phyloP scores from a whole-genome alignment of 2,113 vertebrate genomes.

The Chauna torquata region DNA sequence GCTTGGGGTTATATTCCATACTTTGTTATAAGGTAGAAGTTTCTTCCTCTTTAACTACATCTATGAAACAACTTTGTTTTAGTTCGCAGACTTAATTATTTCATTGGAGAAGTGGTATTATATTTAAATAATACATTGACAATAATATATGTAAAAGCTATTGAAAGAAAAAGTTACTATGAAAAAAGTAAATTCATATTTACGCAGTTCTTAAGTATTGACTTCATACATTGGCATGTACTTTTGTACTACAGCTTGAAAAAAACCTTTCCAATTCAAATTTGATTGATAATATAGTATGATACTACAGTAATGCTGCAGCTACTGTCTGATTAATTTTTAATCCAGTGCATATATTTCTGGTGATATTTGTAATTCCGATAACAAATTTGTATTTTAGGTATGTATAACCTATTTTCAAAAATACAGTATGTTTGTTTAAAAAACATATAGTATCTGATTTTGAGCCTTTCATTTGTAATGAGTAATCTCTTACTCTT shows the following conservation, averaged over 20 bases:
- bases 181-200: neutral
- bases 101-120: neutral
- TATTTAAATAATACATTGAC: neutral
- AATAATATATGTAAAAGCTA: neutral
- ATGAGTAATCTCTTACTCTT: neutral
- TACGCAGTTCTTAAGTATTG: neutral
- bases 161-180: neutral
- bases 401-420: neutral
- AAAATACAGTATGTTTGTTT: neutral
- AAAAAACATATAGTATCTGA: neutral
- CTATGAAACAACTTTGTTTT: neutral
- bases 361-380: neutral
- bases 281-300: neutral
- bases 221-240: neutral
- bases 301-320: neutral
- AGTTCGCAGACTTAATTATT: neutral
- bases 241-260: neutral
- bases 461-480: neutral
- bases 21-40: neutral
- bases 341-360: neutral
- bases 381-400: neutral
- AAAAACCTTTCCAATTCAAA: neutral
- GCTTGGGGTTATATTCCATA: neutral
- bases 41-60: neutral
- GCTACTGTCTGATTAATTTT: neutral